Evolutionary conservation across 1,140 invertebrate genomes (phyloP), one percentile per base, ranked within the genome.

Genomic region (Ceratosolen solmsi): DNA sequence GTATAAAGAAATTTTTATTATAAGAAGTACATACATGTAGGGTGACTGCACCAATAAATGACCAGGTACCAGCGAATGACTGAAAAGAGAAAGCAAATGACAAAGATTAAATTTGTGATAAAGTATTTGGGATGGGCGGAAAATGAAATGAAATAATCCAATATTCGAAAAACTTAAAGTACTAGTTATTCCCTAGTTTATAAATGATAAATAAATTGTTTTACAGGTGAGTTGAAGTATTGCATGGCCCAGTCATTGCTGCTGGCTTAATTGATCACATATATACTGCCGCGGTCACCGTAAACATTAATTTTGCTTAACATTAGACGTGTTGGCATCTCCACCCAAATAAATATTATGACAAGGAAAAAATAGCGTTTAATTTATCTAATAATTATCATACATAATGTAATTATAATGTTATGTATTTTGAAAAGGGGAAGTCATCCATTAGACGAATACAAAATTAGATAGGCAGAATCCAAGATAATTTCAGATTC

Each of bases 61-160:
- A 38, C 82, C 82, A 25, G 82, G 82, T 27, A 83, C 82, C 82
- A 83, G 58, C 27, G 76, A 79, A 58, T 83, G 82, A 79, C 82
- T 83, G 82, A 79, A 83, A 83, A 11, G 56, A 77, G 30, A 76
- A 77, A 82, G 77, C 22, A 79, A 41, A 65, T 25, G 13, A 30
- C 22, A 76, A 63, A 38, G 46, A 30, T 77, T 68, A 77, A 49
- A 20, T 56, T 56, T 68, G 58, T 56, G 2, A 49, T 54, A 49
- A 72, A 33, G n/a, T 68, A 38, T 20, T 38, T 17, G n/a, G n/a
- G n/a, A n/a, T n/a, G n/a, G n/a, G n/a, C n/a, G n/a, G n/a, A n/a
- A 56, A 36, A 3, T 5, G 13, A 54, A 51, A 56, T 25, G 9
- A 27, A 72, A 41, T 38, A 7, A 17, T 41, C 33, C 36, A 46